These are phyloP conservation scores for Rousettus leschenaultii DNA, from an alignment of 2,113 vertebrate genomes.

Conservation along the genomic window DNA sequence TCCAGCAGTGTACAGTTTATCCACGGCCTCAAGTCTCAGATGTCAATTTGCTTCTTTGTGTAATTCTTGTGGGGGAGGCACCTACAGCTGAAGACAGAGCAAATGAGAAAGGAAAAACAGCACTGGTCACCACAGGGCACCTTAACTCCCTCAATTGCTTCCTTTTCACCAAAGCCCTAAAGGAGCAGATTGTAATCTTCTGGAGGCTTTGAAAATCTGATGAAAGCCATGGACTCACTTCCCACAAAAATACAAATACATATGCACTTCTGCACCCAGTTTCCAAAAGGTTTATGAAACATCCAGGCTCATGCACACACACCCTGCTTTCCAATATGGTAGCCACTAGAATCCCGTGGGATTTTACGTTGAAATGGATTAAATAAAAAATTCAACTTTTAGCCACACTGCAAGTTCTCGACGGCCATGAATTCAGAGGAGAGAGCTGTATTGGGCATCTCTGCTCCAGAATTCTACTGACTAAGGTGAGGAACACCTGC, in stretches of 20 bases:
- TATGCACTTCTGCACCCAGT: not conserved
- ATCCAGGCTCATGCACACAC: not conserved
- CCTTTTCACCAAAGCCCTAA: not conserved
- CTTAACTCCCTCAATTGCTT: not conserved
- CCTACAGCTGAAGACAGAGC: slow-evolving; percentile 43
- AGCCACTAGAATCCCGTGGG: too few relatives aligned
- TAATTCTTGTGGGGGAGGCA: slow-evolving; percentile 14
- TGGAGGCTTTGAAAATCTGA: not conserved
- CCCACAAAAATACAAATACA: slow-evolving; percentile 8
- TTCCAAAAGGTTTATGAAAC: not conserved
- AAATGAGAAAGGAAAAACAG: slow-evolving; percentile 43
- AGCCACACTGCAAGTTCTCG: too few relatives aligned
- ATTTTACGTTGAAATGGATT: too few relatives aligned
- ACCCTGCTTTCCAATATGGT: too few relatives aligned
- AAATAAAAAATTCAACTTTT: too few relatives aligned
- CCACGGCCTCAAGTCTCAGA: slow-evolving; percentile 5
- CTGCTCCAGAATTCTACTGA: too few relatives aligned
- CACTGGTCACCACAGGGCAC: slow-evolving; percentile 34
- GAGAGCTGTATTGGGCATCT: too few relatives aligned
- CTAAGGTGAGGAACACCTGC: too few relatives aligned
- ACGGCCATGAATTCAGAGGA: too few relatives aligned
- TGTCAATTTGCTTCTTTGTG: slow-evolving; percentile 21
- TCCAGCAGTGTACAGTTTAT: not conserved
- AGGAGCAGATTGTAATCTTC: not conserved
- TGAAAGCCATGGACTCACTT: not conserved